Conservation (phyloP, 2,797 vertebrate genomes). For the Erethizon dorsatum region DNA sequence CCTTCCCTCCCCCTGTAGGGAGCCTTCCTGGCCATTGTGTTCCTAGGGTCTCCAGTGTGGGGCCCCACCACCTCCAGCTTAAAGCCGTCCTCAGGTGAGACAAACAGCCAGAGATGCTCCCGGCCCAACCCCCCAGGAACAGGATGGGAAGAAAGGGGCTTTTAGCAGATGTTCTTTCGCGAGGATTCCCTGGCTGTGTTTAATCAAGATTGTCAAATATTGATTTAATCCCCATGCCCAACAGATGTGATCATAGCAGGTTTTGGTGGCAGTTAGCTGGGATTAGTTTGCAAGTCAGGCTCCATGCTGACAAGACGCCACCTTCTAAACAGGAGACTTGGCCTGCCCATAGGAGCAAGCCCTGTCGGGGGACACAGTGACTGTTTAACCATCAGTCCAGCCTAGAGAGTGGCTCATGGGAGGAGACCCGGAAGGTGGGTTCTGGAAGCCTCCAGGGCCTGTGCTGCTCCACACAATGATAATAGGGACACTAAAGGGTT, state of each 20-base stretch:
- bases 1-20: not conserved
- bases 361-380: not conserved
- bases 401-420: not conserved
- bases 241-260: constrained; percentile 81
- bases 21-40: not conserved
- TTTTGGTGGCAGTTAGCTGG: constrained; percentile 76
- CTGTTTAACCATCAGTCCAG: not conserved
- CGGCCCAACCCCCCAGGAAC: not conserved
- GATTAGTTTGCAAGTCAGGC: constrained; percentile 70
- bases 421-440: not conserved
- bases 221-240: constrained; percentile 79
- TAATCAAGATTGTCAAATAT: constrained; percentile 85
- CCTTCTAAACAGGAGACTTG: constrained; percentile 15
- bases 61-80: not conserved
- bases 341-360: not conserved
- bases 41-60: not conserved
- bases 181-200: constrained; percentile 77
- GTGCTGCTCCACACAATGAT: not conserved
- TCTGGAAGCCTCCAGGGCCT: not conserved
- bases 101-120: not conserved
- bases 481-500: not conserved
- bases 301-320: constrained; percentile 42
- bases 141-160: constrained; percentile 43
- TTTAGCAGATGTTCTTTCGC: constrained; percentile 78
- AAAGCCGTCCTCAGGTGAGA: not conserved